Evolutionary conservation across 2,888 invertebrate genomes (phyloP), one percentile per base, ranked within the genome.

Genomic region (Apocheima hispidaria): DNA sequence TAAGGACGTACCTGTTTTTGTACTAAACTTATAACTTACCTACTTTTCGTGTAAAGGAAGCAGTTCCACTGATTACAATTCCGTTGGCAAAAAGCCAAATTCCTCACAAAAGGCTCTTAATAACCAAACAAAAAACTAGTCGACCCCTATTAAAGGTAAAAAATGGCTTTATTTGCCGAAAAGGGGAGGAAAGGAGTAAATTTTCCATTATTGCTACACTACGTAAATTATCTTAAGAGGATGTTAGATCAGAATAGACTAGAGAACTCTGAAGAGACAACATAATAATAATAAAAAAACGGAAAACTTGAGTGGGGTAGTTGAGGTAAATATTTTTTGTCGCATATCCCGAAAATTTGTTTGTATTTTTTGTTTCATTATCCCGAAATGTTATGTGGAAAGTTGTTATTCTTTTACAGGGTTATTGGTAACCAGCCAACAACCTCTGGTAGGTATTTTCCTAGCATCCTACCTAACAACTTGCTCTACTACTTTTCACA

Each of bases 61-160:
- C 61, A 51, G 41, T 61, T 57, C 20, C 21, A 44, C 48, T 62
- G 50, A 44, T 68, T 54, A 52, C 50, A 43, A 40, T 49, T 36
- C 33, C 21, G 46, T 62, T 79, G 78, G 76, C 71, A 26, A 38
- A 16, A 53, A 59, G 69, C 77, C 80, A 78, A 72, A 72, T 68
- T 21, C n/a, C 57, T 50, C 52, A 23, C 23, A 52, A 70, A 65
- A 51, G 43, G 50, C 62, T 55, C 58, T 60, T 67, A 71, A 62
- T 69, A 73, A 68, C 55, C 67, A 63, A 71, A 70, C 69, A 73
- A 71, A 73, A 67, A 62, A 52, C 30, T 63, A 55, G 23, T 54
- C 49, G 40, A 38, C 44, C 57, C 40, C 49, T 54, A 61, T 65
- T 60, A 48, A 38, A 51, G 67, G 64, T 66, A 67, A 70, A 69